Evolutionary conservation across 2,797 vertebrate genomes (phyloP).

Genomic region (Enteromius treurensis): DNA sequence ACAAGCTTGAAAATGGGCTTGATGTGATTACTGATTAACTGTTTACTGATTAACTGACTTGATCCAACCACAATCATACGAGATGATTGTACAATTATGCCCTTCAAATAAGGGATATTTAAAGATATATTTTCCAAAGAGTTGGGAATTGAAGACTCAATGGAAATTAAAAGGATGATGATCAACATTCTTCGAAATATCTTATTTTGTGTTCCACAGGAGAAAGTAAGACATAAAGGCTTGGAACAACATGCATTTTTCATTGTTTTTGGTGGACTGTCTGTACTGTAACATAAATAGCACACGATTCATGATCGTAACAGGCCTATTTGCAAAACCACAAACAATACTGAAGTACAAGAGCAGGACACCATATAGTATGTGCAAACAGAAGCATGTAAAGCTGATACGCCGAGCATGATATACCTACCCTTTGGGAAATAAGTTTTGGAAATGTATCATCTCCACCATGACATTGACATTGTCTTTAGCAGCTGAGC

Average conservation of each 20-base stretch:
- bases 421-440: constrained; percentile 92
- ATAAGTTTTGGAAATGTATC: constrained; percentile 98
- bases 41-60: no score
- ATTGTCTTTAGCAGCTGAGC: constrained; percentile 94
- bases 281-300: neutral
- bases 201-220: neutral
- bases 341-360: neutral
- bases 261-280: neutral
- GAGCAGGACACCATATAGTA: neutral
- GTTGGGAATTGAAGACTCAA: neutral
- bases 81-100: neutral
- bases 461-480: constrained; percentile 97
- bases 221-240: neutral
- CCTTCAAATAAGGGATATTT: neutral
- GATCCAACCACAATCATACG: neutral
- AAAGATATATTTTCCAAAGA: neutral
- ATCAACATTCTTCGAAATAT: neutral
- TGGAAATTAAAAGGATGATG: no score
- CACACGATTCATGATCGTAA: neutral
- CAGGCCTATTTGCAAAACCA: neutral
- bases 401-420: neutral
- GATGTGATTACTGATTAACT: neutral
- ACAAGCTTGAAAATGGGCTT: neutral
- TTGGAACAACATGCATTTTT: neutral
- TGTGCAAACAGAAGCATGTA: neutral